phyloP scores from a whole-genome alignment of 2,113 vertebrate species.

The Vimba vimba region DNA sequence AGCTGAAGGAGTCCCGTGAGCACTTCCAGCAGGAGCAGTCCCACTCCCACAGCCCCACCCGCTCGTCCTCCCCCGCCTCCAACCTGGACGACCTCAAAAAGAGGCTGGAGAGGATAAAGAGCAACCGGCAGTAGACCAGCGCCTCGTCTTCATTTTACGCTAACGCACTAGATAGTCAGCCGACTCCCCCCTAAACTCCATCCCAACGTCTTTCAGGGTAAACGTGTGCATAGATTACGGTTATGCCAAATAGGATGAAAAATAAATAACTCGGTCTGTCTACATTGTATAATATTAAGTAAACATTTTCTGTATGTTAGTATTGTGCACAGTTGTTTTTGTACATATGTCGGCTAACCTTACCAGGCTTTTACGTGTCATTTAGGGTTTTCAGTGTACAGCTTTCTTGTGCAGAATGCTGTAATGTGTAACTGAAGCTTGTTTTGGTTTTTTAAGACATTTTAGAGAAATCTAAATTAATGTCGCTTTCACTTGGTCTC shows the following conservation, averaged over 20 bases:
- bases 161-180: slow-evolving; percentile 29
- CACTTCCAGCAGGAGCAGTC: slow-evolving; percentile 92
- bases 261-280: slow-evolving; percentile 39
- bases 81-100: slow-evolving; percentile 99
- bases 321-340: slow-evolving; percentile 75
- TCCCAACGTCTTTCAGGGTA: slow-evolving; percentile 13
- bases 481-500: slow-evolving; percentile 55
- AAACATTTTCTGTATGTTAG: slow-evolving; percentile 71
- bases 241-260: slow-evolving; percentile 27
- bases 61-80: slow-evolving; percentile 82
- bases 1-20: slow-evolving; percentile 95
- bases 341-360: slow-evolving; percentile 78
- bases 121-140: slow-evolving; percentile 87
- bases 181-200: slow-evolving; percentile 7
- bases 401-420: slow-evolving; percentile 84
- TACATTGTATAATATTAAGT: slow-evolving; percentile 65
- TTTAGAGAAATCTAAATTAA: slow-evolving; percentile 70
- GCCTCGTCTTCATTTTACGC: not conserved
- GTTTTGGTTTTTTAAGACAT: slow-evolving; percentile 63
- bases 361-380: slow-evolving; percentile 71
- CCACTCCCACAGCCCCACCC: slow-evolving; percentile 78
- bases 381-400: slow-evolving; percentile 79
- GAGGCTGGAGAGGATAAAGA: slow-evolving; percentile 98
- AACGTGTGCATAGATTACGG: slow-evolving; percentile 44
- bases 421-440: slow-evolving; percentile 67